phyloP scores from a whole-genome alignment of 2,113 vertebrate genomes.

The Daubentonia madagascariensis region DNA sequence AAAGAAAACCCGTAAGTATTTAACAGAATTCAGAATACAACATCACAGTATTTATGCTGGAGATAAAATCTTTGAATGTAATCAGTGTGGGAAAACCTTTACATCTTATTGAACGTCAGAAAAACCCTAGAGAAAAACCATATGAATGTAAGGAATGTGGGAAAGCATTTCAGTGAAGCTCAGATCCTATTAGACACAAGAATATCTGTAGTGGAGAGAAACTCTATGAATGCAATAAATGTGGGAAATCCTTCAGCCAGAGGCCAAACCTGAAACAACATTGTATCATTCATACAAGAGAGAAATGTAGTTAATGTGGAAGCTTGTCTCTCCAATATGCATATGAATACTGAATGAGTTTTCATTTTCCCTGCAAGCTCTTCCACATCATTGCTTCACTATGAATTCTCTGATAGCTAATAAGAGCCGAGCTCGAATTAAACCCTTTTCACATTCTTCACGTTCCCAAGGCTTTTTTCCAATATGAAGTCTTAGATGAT shows the following conservation, averaged over 20 bases:
- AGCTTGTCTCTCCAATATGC: no score
- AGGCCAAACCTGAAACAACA: background rate
- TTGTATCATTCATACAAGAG: background rate
- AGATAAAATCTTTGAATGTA: background rate
- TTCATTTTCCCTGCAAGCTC: no score
- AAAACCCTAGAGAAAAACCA: background rate
- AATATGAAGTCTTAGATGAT: background rate
- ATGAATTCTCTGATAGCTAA: background rate
- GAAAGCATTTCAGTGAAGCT: background rate
- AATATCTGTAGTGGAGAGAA: background rate
- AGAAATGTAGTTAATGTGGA: background rate
- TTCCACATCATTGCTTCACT: background rate
- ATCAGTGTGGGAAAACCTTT: background rate
- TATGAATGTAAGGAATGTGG: background rate
- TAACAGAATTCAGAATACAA: background rate
- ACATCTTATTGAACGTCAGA: background rate
- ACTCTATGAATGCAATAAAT: background rate
- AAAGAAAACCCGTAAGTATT: background rate
- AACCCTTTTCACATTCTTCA: background rate
- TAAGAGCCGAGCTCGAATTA: background rate
- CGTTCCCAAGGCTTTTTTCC: background rate
- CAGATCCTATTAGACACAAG: background rate
- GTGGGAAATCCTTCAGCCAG: background rate
- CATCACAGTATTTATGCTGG: background rate
- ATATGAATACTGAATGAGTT: no score